Evolutionary conservation across 37 sponge, comb jelly and placozoan species (phyloP).

Genomic region (Chondrilla cf. caribensis): DNA sequence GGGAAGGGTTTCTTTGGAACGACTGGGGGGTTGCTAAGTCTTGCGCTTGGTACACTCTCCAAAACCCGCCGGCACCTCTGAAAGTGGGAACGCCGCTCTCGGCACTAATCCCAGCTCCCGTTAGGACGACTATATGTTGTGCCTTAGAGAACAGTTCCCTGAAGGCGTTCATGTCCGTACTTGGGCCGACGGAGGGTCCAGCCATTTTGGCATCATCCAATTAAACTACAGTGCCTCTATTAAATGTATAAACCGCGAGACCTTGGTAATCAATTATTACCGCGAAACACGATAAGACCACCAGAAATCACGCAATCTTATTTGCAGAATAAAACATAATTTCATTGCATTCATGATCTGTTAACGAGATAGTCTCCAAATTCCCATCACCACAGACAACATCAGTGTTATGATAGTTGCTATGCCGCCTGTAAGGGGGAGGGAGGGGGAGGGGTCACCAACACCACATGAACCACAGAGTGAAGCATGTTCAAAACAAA

Average conservation of each 20-base stretch:
- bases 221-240: too few relatives aligned
- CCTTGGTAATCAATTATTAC: too few relatives aligned
- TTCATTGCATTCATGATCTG: not conserved
- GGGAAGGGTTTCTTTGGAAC: conserved; percentile 78
- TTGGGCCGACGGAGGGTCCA: conserved; percentile 43
- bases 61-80: conserved; percentile 86
- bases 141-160: conserved; percentile 65
- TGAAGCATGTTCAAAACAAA: too few relatives aligned
- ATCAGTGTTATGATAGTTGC: conserved; percentile 59
- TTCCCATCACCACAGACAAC: conserved; percentile 64
- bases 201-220: conserved; percentile 4
- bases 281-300: too few relatives aligned
- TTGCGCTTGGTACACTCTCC: conserved; percentile 83
- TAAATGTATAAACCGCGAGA: too few relatives aligned
- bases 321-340: too few relatives aligned
- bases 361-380: conserved; percentile 52
- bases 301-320: too few relatives aligned
- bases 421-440: conserved; percentile 44
- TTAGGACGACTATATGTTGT: conserved; percentile 71
- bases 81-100: conserved; percentile 96
- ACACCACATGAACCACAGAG: not conserved
- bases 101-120: conserved; percentile 92
- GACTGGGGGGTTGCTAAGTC: conserved; percentile 87
- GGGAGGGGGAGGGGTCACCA: not conserved
- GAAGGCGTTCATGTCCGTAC: conserved; percentile 82